Percentiles rank a stretch among this genome's conserved stretches.
These are phyloP conservation scores for Athalia circularis DNA, from an alignment of 2,888 invertebrate species.

Conservation along the genomic window DNA sequence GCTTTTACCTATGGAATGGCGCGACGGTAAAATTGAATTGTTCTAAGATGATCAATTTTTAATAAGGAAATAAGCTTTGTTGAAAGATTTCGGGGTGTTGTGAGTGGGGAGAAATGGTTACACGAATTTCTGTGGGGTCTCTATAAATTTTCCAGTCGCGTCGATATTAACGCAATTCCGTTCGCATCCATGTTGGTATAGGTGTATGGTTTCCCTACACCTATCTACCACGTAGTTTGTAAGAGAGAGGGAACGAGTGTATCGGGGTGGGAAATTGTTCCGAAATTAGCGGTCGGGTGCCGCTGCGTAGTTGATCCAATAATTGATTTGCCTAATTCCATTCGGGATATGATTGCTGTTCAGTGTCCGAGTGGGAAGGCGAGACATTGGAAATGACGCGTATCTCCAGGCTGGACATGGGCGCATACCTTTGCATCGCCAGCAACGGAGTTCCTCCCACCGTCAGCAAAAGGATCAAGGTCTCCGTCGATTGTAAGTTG, in stretches of 20 bases:
- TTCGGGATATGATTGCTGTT: not conserved
- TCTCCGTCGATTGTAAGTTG: slow-evolving; percentile 95
- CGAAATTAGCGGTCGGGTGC: slow-evolving; percentile 28
- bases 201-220: not conserved
- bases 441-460: slow-evolving; percentile 91
- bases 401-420: slow-evolving; percentile 93
- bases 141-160: too few species aligned
- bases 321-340: slow-evolving; percentile 39
- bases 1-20: too few species aligned
- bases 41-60: too few species aligned
- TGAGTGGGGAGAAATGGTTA: too few species aligned
- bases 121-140: too few species aligned
- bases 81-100: too few species aligned
- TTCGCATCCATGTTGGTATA: too few species aligned
- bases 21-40: too few species aligned
- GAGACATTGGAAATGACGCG: slow-evolving; percentile 88
- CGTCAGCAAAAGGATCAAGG: slow-evolving; percentile 93
- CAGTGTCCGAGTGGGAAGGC: slow-evolving; percentile 90
- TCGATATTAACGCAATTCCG: too few species aligned
- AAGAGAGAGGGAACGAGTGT: not conserved
- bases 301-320: slow-evolving; percentile 1
- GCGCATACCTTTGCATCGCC: slow-evolving; percentile 93
- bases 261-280: slow-evolving; percentile 14
- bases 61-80: too few species aligned
- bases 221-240: not conserved